Percentiles rank a stretch among this genome's conserved stretches.
Evolutionary conservation across 2,113 vertebrate species (phyloP).

Genomic region (Alouatta palliata): DNA sequence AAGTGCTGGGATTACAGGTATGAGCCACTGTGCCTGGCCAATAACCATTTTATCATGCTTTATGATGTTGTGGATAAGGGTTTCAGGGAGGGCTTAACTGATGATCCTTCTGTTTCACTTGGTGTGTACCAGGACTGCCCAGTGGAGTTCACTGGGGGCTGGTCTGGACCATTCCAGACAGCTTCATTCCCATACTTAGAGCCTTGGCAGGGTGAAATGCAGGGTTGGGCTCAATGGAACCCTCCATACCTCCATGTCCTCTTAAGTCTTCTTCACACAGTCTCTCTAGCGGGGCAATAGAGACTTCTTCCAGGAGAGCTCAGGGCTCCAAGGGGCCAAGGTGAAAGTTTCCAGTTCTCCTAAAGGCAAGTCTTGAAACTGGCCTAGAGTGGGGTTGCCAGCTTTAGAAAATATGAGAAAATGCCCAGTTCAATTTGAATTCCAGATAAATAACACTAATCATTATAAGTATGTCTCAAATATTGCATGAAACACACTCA

Average conservation of each 20-base stretch:
- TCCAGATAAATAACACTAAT: neutral
- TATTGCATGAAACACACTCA: too few relatives aligned
- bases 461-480: neutral
- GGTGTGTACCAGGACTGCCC: neutral
- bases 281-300: neutral
- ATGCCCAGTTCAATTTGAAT: neutral
- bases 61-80: neutral
- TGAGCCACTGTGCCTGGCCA: too few relatives aligned
- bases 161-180: neutral
- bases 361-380: neutral
- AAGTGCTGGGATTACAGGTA: too few relatives aligned
- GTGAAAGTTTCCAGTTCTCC: neutral
- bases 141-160: too few relatives aligned
- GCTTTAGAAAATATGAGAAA: neutral
- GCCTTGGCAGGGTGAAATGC: neutral
- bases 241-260: rapidly evolving
- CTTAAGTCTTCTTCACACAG: rapidly evolving
- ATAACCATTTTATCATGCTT: too few relatives aligned
- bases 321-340: neutral
- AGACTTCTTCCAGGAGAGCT: neutral
- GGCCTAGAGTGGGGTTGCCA: neutral
- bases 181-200: neutral
- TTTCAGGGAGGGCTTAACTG: neutral
- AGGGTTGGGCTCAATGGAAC: neutral
- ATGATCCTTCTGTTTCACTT: neutral